Evolutionary conservation across 2,888 invertebrate species (phyloP).

Genomic region (Seladonia tumulorum): DNA sequence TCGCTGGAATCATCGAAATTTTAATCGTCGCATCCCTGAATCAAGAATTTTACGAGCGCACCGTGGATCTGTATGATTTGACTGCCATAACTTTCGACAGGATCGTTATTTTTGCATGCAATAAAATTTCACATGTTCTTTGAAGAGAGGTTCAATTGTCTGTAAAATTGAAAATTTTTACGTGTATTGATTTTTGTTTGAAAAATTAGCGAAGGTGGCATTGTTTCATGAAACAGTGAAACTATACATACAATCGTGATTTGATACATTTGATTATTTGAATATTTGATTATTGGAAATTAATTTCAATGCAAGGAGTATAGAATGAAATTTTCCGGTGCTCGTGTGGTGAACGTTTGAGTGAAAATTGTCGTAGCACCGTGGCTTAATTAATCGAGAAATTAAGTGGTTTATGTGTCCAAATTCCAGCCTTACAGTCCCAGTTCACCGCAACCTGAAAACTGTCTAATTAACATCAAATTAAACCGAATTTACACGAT

Average conservation of each 20-base stretch:
- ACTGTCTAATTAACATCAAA: neutral
- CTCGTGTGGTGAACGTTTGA: no score
- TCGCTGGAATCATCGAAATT: neutral
- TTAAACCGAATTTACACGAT: neutral
- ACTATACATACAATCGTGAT: no score
- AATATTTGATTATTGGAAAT: no score
- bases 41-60: neutral
- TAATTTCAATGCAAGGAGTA: neutral
- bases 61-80: neutral
- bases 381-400: neutral
- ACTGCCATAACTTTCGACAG: neutral
- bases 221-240: no score
- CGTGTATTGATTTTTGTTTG: no score
- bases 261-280: no score
- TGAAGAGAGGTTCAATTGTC: no score
- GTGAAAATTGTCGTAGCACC: neutral
- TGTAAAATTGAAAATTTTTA: no score
- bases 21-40: neutral
- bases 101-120: neutral
- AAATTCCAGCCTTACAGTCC: neutral
- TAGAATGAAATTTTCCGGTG: neutral
- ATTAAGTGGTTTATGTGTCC: neutral
- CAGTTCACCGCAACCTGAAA: neutral
- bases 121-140: neutral
- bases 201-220: no score